These are phyloP conservation scores for Rhinopomastus cyanomelas DNA, from an alignment of 2,113 vertebrate species.

Conservation along the genomic window DNA sequence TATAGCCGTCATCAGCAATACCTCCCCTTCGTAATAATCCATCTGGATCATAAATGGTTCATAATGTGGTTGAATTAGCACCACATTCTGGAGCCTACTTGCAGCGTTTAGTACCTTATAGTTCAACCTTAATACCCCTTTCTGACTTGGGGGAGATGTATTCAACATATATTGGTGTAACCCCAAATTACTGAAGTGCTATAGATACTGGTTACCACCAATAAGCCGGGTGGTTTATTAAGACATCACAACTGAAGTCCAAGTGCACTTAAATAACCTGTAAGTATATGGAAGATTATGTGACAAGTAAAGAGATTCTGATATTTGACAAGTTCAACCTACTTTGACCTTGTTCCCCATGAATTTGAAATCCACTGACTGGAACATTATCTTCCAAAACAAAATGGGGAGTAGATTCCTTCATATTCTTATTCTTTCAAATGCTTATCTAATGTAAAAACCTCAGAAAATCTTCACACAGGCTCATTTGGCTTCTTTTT, in stretches of 20 bases:
- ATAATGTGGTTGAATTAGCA: slow-evolving; percentile 10
- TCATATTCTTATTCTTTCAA: background rate
- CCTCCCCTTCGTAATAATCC: slow-evolving; percentile 3
- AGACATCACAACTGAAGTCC: background rate
- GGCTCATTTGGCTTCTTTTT: background rate
- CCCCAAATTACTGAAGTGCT: background rate
- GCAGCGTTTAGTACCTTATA: background rate
- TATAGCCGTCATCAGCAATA: background rate
- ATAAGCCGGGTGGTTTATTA: background rate
- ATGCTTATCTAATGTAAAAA: background rate
- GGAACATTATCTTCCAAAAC: background rate
- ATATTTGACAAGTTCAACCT: background rate
- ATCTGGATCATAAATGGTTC: background rate
- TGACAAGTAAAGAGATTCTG: background rate
- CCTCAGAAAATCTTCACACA: background rate
- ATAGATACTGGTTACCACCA: background rate
- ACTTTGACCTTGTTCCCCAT: background rate
- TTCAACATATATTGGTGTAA: background rate
- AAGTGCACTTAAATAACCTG: background rate
- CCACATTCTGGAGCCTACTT: background rate
- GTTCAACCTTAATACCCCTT: background rate
- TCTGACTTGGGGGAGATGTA: background rate
- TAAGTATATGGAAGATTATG: background rate
- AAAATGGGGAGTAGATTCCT: background rate
- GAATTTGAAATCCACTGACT: background rate